Conservation (phyloP, 2,113 vertebrate species). For the Morone chrysops region DNA sequence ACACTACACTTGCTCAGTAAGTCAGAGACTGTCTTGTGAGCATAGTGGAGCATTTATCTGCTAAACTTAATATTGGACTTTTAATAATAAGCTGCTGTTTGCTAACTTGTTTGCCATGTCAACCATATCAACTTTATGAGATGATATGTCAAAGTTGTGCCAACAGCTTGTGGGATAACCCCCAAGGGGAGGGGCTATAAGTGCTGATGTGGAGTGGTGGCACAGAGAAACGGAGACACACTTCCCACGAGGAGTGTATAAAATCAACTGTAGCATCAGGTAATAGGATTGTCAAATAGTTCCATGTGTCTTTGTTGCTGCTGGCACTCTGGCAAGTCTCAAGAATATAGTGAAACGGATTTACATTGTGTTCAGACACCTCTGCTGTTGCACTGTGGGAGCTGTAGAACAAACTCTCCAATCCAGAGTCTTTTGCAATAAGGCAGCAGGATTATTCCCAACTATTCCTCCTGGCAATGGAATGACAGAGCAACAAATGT, state of each 20-base stretch:
- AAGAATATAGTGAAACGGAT: constrained; percentile 56
- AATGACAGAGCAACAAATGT: constrained; percentile 29
- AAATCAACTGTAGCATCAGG: background rate
- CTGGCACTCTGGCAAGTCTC: constrained; percentile 25
- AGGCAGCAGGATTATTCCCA: constrained; percentile 10
- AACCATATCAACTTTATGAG: background rate
- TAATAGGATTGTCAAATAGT: constrained; percentile 10
- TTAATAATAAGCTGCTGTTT: background rate
- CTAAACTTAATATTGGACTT: background rate
- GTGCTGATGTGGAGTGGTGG: constrained; percentile 25
- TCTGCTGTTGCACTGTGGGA: constrained; percentile 29
- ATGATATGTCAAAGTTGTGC: background rate
- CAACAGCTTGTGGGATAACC: background rate
- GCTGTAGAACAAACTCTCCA: constrained; percentile 34
- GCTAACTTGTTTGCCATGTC: background rate
- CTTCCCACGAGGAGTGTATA: background rate
- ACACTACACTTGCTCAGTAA: too few species aligned
- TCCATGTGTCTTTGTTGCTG: constrained; percentile 41
- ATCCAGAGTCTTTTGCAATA: constrained; percentile 37
- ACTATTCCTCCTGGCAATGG: background rate
- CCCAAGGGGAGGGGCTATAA: constrained; percentile 1
- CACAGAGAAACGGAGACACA: constrained; percentile 1
- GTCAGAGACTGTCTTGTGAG: background rate
- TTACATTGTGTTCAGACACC: constrained; percentile 40
- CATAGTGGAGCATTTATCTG: background rate